Conservation (phyloP, 1,140 invertebrate species). For the Temnothorax longispinosus region DNA sequence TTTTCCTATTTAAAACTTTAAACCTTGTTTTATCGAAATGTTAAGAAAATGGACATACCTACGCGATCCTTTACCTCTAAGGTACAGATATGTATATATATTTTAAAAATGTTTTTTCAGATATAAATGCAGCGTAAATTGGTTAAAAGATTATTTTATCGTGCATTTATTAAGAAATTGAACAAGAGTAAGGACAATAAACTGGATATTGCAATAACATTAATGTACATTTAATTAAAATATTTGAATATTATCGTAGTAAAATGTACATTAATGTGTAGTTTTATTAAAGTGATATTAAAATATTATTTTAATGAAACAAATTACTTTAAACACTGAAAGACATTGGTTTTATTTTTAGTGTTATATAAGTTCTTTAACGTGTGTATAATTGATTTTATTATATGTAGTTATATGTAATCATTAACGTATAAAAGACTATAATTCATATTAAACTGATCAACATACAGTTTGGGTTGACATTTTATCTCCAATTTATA, state of each 20-base stretch:
- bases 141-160: slow-evolving; percentile 2
- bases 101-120: background rate
- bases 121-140: slow-evolving; percentile 32
- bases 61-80: too few relatives aligned
- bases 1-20: too few relatives aligned
- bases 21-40: too few relatives aligned
- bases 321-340: background rate
- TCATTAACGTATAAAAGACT: slow-evolving; percentile 1
- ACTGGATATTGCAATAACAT: slow-evolving; percentile 1
- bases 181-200: slow-evolving; percentile 40
- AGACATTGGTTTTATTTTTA: slow-evolving; percentile 8
- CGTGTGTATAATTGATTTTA: background rate
- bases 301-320: slow-evolving; percentile 5
- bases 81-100: background rate
- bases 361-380: background rate
- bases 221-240: background rate
- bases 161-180: slow-evolving; percentile 15
- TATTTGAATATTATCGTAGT: background rate
- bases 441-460: slow-evolving; percentile 37
- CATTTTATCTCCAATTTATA: background rate
- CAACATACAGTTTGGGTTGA: background rate
- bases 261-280: background rate
- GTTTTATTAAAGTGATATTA: background rate
- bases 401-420: background rate
- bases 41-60: too few relatives aligned